Base-by-base conservation (phyloP, 2,888 invertebrate genomes). In the Tetragonisca angustula region DNA sequence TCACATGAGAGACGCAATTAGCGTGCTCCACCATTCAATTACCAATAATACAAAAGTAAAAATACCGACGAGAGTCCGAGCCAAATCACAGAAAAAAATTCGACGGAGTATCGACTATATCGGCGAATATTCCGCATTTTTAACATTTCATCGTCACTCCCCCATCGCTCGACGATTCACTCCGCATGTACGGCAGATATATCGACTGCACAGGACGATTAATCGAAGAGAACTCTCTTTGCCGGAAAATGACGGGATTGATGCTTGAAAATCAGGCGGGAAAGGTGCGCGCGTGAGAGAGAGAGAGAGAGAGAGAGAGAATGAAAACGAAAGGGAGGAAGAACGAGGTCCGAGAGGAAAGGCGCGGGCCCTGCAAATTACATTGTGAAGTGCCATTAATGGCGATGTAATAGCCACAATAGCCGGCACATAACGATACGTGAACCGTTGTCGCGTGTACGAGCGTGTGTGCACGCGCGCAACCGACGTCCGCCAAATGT, bases 401-500 rank as follows among this genome's bases (percentile, higher is more conserved):
- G 92, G 91, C 87, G 80, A 89, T 84, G 90, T 90, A 90, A 91
- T 90, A 87, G 88, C 91, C 81, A 88, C 90, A 89, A 91, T 91
- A 88, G 85, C 85, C 79, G 81, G 81, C 85, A 81, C 80, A 77
- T 84, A 83, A 70, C 87, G 83, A 79, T 72, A 81, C 79, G 85
- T 84, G 87, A 77, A 79, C 71, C 59, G 76, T 78, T 76, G 87
- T 81, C 64, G 65, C 68, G 70, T 79, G 74, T 36, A 49, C 68
- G 65, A 76, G 73, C 75, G 84, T 80, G 77, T 76, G 82, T 79
- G 77, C 79, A 59, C 64, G 82, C 59, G 61, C 59, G 19, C 65
- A 68, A 62, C 74, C 81, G 77, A 85, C 90, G 93, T 91, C 90
- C 91, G 89, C 93, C 93, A 93, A 93, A 93, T 93, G 93, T 93